Percentiles rank a stretch among this genome's conserved stretches.
These are phyloP conservation scores for Atethmia centrago DNA, from an alignment of 2,888 invertebrate species.

Conservation along the genomic window DNA sequence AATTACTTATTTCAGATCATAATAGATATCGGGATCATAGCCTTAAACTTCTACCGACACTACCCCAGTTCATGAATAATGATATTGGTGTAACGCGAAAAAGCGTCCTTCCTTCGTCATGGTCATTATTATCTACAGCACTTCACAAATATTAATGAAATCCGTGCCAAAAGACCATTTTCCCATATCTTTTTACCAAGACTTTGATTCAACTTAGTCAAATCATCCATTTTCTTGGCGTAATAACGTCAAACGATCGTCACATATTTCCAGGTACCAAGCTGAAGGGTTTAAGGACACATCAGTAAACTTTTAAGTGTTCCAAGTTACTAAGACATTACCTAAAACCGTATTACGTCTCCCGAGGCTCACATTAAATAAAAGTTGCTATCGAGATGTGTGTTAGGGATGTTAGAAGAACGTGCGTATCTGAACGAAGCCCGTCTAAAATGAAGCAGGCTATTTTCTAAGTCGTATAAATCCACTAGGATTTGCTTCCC, in stretches of 20 bases:
- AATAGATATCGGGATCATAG: background rate
- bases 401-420: constrained; percentile 51
- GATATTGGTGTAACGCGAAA: background rate
- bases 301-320: constrained; percentile 18
- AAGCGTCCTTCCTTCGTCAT: background rate
- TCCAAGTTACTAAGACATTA: constrained; percentile 16
- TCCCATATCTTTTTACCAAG: background rate
- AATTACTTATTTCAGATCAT: background rate
- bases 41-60: background rate
- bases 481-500: constrained; percentile 65
- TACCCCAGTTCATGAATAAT: background rate
- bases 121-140: background rate
- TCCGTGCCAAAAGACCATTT: constrained; percentile 11
- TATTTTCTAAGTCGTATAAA: constrained; percentile 54
- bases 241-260: constrained; percentile 12
- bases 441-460: constrained; percentile 21
- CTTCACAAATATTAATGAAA: background rate
- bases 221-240: constrained; percentile 5
- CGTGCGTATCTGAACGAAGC: constrained; percentile 14
- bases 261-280: constrained; percentile 12
- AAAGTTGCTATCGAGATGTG: constrained; percentile 50
- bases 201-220: constrained; percentile 11
- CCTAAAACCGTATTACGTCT: constrained; percentile 26
- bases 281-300: background rate
- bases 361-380: constrained; percentile 43